These are phyloP conservation scores for Latrodectus geometricus DNA, from an alignment of 1,140 invertebrate genomes.

Conservation along the genomic window DNA sequence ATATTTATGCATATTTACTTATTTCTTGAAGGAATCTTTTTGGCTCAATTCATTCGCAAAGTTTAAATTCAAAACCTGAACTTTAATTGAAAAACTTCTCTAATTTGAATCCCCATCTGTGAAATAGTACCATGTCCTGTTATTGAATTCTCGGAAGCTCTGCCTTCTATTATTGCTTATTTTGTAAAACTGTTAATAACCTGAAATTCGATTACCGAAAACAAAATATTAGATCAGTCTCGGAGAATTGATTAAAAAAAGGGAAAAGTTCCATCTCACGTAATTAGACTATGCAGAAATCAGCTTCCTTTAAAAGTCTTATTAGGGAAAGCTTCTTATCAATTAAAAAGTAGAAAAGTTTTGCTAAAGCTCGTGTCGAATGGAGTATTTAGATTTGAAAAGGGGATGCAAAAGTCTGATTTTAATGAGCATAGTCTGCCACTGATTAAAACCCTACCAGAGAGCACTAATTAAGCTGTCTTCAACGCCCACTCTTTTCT, in stretches of 20 bases:
- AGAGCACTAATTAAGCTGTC: slow-evolving; percentile 34
- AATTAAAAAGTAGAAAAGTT: slow-evolving; percentile 34
- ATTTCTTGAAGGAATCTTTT: background rate
- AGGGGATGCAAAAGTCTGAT: background rate
- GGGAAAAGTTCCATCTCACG: slow-evolving; percentile 7
- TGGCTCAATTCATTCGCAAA: background rate
- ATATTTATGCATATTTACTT: too few relatives aligned
- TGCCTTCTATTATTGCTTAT: slow-evolving; percentile 7
- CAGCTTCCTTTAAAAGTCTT: slow-evolving; percentile 28
- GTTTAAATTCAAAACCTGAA: background rate
- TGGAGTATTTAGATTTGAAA: slow-evolving; percentile 9
- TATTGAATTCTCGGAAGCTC: background rate
- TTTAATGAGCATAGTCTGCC: slow-evolving; percentile 27
- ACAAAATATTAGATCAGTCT: slow-evolving; percentile 22
- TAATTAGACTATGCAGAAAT: slow-evolving; percentile 16
- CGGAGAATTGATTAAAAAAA: slow-evolving; percentile 19
- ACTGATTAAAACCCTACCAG: slow-evolving; percentile 19
- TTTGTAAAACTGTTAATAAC: slow-evolving; percentile 33
- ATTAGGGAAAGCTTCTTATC: slow-evolving; percentile 10
- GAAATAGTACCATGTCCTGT: background rate
- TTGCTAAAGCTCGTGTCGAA: background rate
- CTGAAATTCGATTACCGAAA: slow-evolving; percentile 24
- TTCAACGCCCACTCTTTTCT: slow-evolving; percentile 9
- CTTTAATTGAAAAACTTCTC: background rate
- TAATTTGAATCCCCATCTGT: slow-evolving; percentile 1